Percentiles rank a stretch among this genome's conserved stretches.
These are phyloP conservation scores for Hipparchia sbordonii DNA, from an alignment of 2,888 invertebrate genomes.

Conservation along the genomic window DNA sequence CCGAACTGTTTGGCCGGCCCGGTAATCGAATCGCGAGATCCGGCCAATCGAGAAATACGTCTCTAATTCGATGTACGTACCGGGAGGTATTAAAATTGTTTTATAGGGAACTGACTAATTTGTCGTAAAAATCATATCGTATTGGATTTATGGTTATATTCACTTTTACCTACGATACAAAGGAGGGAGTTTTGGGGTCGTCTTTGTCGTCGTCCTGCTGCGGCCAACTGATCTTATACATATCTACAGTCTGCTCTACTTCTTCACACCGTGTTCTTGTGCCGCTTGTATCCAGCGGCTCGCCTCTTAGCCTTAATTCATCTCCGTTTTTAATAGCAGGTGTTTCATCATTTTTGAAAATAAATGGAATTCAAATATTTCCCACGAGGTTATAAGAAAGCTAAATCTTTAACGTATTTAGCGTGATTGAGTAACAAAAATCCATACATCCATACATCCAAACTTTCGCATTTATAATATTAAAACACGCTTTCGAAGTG, in stretches of 20 bases:
- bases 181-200: too few relatives aligned
- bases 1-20: conserved; percentile 43
- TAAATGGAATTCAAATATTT: too few relatives aligned
- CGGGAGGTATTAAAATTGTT: conserved; percentile 36
- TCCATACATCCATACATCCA: neutral
- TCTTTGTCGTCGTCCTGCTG: too few relatives aligned
- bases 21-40: conserved; percentile 60
- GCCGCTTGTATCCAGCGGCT: too few relatives aligned
- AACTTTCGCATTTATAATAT: neutral
- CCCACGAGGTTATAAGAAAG: too few relatives aligned
- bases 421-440: neutral
- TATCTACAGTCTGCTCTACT: too few relatives aligned
- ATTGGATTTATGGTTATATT: conserved; percentile 1
- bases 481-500: too few relatives aligned
- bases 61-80: conserved; percentile 62
- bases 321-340: too few relatives aligned
- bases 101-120: conserved; percentile 29
- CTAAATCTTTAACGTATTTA: neutral
- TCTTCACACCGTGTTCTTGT: too few relatives aligned
- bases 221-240: too few relatives aligned
- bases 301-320: too few relatives aligned
- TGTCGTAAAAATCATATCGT: conserved; percentile 14
- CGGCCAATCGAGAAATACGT: conserved; percentile 74
- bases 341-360: too few relatives aligned
- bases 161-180: neutral